Evolutionary conservation across 2,797 vertebrate genomes (phyloP), one percentile per base, ranked within the genome.

Genomic region (Chromis chromis): DNA sequence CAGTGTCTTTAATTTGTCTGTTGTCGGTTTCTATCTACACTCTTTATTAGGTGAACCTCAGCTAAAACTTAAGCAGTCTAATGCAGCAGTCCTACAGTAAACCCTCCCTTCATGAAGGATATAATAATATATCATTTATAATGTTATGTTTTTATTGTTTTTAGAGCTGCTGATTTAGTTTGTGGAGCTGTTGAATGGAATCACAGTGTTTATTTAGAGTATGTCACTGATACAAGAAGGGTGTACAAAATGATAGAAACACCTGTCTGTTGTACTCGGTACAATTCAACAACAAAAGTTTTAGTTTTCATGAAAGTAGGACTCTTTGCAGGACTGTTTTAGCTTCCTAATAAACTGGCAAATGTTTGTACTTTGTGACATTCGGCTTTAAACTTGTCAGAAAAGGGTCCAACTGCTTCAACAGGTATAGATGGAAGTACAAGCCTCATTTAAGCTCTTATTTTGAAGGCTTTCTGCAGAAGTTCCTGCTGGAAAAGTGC

Each of bases 321-420:
- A 21, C 19, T 48, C 19, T n/a, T 17, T n/a, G 19, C 9, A 5
- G 8, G 46, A 21, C 8, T 21, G 44, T 39, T 49, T 48, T n/a
- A 39, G 42, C 44, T 52, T 17, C 14, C 13, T 49, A 49, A 10
- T 21, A 11, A 21, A 49, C 46, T 49, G 9, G 8, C 10, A 21
- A 21, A 49, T 22, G 27, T n/a, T n/a, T 49, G 16, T 42, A 36
- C 44, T 50, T 11, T 22, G 4, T 68, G 56, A 68, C 19, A 55
- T 62, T 49, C 39, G n/a, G 21, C 40, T 17, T 9, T 36, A 16
- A 57, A 59, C n/a, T 24, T 31, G 33, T 70, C 31, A n/a, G n/a
- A 62, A 16, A 33, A 75, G 77, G 53, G 52, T 54, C 67, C 74
- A 58, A 57, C 63, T 62, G 68, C 70, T 55, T 49, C 40, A 54